These are phyloP conservation scores for Notoglanidium macrostoma DNA, from an alignment of 2,797 vertebrate species.

Conservation along the genomic window DNA sequence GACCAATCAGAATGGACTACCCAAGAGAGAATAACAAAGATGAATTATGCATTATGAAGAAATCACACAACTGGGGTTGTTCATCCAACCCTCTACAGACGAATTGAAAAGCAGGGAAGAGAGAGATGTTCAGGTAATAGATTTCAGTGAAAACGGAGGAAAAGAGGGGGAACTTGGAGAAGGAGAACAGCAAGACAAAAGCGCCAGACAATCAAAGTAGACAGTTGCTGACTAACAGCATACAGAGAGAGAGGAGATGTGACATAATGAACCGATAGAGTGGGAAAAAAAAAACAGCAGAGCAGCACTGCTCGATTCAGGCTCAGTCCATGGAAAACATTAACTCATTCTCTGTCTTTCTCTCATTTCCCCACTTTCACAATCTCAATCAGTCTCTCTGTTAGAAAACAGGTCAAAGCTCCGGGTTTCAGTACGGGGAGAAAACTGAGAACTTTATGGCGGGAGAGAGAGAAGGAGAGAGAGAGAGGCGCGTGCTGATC, in stretches of 20 bases:
- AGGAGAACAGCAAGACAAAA: conserved; percentile 58
- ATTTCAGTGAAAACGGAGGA: conserved; percentile 35
- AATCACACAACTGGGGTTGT: conserved; percentile 27
- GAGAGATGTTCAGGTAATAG: conserved; percentile 41
- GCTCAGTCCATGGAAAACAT: not conserved
- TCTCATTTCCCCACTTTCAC: not conserved
- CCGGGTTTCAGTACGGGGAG: not conserved
- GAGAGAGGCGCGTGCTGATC: too few relatives aligned
- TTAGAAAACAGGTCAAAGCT: not conserved
- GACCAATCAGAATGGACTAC: not conserved
- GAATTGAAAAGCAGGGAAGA: conserved; percentile 34
- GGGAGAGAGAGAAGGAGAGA: not conserved
- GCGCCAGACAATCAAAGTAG: conserved; percentile 42
- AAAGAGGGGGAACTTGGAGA: conserved; percentile 54
- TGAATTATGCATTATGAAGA: not conserved
- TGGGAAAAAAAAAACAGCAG: not conserved
- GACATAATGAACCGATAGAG: conserved; percentile 19
- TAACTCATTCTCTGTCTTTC: conserved; percentile 5
- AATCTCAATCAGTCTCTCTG: not conserved
- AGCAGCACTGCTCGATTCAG: not conserved
- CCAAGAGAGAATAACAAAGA: not conserved
- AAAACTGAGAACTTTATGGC: not conserved
- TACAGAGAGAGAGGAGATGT: conserved; percentile 29
- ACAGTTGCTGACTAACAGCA: conserved; percentile 22
- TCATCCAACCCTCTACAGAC: conserved; percentile 47